phyloP scores from a whole-genome alignment of 2,113 vertebrate species.

The Centropus bengalensis region DNA sequence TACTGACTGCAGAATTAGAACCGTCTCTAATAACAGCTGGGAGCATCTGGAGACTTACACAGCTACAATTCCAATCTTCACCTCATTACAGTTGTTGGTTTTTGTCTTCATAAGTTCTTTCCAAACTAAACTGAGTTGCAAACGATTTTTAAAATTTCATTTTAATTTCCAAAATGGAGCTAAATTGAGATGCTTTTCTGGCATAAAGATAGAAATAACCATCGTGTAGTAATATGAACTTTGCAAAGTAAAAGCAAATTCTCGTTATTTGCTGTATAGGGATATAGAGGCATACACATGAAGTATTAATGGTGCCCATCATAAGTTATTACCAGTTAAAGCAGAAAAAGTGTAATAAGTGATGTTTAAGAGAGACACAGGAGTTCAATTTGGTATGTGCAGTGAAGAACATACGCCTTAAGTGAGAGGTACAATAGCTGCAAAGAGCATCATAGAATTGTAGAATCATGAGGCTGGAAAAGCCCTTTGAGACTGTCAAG shows the following conservation, averaged over 20 bases:
- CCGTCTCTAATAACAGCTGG: slow-evolving; percentile 76
- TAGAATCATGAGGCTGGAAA: no score
- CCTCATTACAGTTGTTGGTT: slow-evolving; percentile 55
- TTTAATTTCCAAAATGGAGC: slow-evolving; percentile 15
- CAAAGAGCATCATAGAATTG: background rate
- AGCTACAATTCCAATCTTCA: slow-evolving; percentile 52
- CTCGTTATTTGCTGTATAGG: background rate
- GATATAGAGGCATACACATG: background rate
- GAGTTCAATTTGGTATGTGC: background rate
- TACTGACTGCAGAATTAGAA: slow-evolving; percentile 45
- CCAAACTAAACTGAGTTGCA: slow-evolving; percentile 35
- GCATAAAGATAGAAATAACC: background rate
- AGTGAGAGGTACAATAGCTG: background rate
- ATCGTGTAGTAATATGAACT: background rate
- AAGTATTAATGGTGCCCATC: background rate
- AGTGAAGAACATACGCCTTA: background rate
- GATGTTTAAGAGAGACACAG: background rate
- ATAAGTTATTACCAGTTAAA: background rate
- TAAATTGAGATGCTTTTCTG: background rate
- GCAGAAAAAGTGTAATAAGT: background rate
- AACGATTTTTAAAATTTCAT: background rate
- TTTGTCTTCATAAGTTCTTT: slow-evolving; percentile 20
- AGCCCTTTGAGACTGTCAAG: no score
- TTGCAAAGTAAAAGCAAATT: background rate
- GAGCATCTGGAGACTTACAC: slow-evolving; percentile 71